Evolutionary conservation across 2,113 vertebrate genomes (phyloP).

Genomic region (Montifringilla adamsi): DNA sequence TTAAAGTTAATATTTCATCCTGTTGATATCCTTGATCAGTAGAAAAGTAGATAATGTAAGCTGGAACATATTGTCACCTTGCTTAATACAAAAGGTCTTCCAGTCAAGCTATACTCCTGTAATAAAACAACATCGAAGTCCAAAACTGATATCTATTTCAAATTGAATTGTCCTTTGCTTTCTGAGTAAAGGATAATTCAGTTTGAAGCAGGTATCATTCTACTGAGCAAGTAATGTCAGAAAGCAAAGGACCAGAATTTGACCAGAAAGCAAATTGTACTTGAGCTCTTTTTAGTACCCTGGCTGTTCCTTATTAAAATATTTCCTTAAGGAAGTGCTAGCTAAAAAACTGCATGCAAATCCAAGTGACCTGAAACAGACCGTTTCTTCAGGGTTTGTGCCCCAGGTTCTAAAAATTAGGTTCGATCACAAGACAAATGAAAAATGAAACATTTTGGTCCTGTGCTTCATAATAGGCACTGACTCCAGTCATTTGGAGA

Average conservation of each 20-base stretch:
- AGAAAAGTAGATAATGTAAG: background rate
- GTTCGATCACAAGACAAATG: background rate
- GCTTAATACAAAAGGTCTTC: background rate
- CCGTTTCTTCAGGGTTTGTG: rapidly evolving
- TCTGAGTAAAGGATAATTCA: background rate
- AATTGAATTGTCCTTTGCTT: background rate
- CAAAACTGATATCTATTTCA: background rate
- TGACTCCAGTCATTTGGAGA: background rate
- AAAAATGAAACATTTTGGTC: background rate
- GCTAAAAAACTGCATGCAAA: background rate
- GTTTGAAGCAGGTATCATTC: background rate
- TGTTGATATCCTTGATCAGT: background rate
- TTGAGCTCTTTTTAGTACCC: background rate
- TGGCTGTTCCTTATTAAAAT: background rate
- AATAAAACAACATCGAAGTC: background rate
- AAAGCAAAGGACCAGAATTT: background rate
- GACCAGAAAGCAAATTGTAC: background rate
- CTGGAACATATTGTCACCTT: background rate
- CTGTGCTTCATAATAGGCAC: background rate
- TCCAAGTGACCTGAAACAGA: background rate
- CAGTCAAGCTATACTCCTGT: background rate
- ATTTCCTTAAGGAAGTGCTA: background rate
- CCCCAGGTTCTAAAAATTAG: background rate
- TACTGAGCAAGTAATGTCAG: background rate
- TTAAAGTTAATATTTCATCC: background rate